A percentile compares a stretch with the other conserved stretches of the same genome.
phyloP scores from a whole-genome alignment of 2,888 invertebrate genomes.

The Agrotis clavis region DNA sequence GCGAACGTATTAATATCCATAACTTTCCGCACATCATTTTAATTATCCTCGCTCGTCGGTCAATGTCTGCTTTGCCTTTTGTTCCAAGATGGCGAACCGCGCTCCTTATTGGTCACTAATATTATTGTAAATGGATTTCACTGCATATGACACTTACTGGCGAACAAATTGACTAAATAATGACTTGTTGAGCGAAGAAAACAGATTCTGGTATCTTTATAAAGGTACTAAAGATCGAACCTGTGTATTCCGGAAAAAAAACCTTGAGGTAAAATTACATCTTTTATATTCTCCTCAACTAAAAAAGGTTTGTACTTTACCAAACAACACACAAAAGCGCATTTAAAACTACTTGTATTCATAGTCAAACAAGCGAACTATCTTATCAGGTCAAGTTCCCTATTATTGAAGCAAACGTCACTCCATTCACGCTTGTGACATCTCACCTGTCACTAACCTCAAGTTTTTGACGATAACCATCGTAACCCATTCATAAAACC shows the following conservation, averaged over 20 bases:
- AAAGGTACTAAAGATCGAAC: slow-evolving; percentile 5
- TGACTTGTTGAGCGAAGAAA: not conserved
- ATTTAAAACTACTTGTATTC: slow-evolving; percentile 73
- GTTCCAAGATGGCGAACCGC: slow-evolving; percentile 43
- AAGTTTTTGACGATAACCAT: slow-evolving; percentile 85
- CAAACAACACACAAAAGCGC: slow-evolving; percentile 70
- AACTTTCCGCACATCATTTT: slow-evolving; percentile 36
- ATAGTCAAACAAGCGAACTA: slow-evolving; percentile 65
- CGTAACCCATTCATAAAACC: slow-evolving; percentile 85
- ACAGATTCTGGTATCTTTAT: not conserved
- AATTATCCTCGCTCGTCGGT: slow-evolving; percentile 64
- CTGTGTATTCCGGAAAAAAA: slow-evolving; percentile 17
- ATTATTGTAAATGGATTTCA: slow-evolving; percentile 7
- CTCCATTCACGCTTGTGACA: slow-evolving; percentile 86
- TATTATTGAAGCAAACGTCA: slow-evolving; percentile 73
- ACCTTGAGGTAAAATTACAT: slow-evolving; percentile 54
- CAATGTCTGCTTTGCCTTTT: slow-evolving; percentile 56
- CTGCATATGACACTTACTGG: not conserved
- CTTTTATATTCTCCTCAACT: slow-evolving; percentile 37
- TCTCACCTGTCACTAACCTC: slow-evolving; percentile 90
- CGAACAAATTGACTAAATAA: no score
- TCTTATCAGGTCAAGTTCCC: slow-evolving; percentile 85
- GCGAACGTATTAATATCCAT: slow-evolving; percentile 20
- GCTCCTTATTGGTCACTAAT: slow-evolving; percentile 38
- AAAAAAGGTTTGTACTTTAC: slow-evolving; percentile 62